These are phyloP conservation scores for Notoglanidium macrostoma DNA, from an alignment of 2,797 vertebrate species.

Conservation along the genomic window DNA sequence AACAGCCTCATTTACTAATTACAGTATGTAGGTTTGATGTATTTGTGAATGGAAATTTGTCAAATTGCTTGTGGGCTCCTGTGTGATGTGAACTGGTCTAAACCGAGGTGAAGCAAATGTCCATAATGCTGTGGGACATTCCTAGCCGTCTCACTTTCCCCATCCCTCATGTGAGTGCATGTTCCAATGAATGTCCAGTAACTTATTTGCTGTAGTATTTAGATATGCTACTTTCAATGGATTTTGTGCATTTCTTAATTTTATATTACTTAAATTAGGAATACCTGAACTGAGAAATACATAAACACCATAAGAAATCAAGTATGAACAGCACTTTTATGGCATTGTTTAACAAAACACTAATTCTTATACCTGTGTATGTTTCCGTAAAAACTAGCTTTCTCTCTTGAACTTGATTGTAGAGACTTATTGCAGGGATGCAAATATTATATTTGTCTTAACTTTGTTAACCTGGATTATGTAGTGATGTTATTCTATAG, in stretches of 20 bases:
- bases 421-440: conserved; percentile 82
- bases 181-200: conserved; percentile 81
- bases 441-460: conserved; percentile 81
- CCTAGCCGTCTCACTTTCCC: conserved; percentile 66
- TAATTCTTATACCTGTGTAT: conserved; percentile 77
- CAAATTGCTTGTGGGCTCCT: conserved; percentile 44
- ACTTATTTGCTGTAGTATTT: conserved; percentile 80
- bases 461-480: conserved; percentile 84
- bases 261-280: conserved; percentile 78
- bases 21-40: conserved; percentile 44
- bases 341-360: conserved; percentile 79
- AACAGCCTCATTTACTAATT: conserved; percentile 25
- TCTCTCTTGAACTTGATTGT: conserved; percentile 73
- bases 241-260: conserved; percentile 81
- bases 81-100: conserved; percentile 43
- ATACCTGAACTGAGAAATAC: conserved; percentile 67
- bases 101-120: conserved; percentile 32
- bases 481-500: conserved; percentile 83
- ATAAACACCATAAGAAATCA: conserved; percentile 65
- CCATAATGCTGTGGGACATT: conserved; percentile 60
- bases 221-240: conserved; percentile 80
- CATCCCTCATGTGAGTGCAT: conserved; percentile 77
- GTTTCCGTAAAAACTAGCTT: conserved; percentile 79
- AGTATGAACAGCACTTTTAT: conserved; percentile 77
- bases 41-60: conserved; percentile 44